These are phyloP conservation scores for Leptarthrus brevirostris DNA, from an alignment of 2,888 invertebrate species.

Conservation along the genomic window DNA sequence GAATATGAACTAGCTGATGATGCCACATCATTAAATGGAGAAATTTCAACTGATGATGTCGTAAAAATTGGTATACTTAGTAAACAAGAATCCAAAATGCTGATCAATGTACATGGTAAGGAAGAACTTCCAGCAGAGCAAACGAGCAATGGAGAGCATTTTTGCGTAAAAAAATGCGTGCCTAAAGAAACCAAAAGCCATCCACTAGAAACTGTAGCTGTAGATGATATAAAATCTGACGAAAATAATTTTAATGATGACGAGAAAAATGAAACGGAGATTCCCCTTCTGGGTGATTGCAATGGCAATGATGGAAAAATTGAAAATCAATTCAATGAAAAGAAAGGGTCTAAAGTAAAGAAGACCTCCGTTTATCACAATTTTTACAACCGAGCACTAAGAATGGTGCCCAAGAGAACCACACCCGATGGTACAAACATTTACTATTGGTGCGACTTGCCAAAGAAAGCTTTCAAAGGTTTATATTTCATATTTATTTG, in stretches of 20 bases:
- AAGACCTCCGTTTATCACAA: constrained; percentile 56
- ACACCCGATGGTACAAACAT: constrained; percentile 87
- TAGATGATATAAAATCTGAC: constrained; percentile 49
- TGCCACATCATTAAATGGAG: constrained; percentile 67
- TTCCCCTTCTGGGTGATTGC: constrained; percentile 22
- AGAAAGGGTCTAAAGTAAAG: constrained; percentile 58
- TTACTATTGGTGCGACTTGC: constrained; percentile 89
- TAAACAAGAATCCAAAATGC: constrained; percentile 66
- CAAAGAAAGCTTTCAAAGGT: constrained; percentile 71
- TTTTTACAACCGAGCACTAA: constrained; percentile 62
- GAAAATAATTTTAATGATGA: constrained; percentile 51
- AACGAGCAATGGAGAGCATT: constrained; percentile 51
- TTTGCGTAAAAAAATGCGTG: constrained; percentile 59
- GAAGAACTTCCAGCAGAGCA: constrained; percentile 76
- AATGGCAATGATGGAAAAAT: constrained; percentile 38
- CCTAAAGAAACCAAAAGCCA: constrained; percentile 63
- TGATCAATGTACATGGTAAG: constrained; percentile 74
- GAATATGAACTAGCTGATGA: constrained; percentile 72
- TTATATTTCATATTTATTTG: constrained; percentile 26
- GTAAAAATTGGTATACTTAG: constrained; percentile 69
- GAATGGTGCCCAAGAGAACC: constrained; percentile 78
- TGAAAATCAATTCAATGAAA: constrained; percentile 40
- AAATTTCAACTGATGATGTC: constrained; percentile 56
- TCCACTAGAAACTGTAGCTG: constrained; percentile 60
- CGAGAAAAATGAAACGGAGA: constrained; percentile 20